phyloP scores from a whole-genome alignment of 2,113 vertebrate genomes.

The Cinclus mexicanus region DNA sequence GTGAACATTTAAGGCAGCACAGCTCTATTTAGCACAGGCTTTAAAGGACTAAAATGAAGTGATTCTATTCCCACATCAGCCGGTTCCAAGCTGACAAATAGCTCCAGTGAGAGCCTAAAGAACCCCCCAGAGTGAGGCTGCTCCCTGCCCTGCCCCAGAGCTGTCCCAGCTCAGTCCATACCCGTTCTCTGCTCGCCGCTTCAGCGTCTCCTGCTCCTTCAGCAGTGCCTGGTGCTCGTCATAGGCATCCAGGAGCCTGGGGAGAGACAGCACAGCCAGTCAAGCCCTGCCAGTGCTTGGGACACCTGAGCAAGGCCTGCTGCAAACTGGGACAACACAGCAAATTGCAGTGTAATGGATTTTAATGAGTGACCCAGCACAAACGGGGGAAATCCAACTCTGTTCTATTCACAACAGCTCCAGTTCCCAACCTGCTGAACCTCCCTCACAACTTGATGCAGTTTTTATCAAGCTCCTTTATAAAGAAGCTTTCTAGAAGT shows the following conservation, averaged over 20 bases:
- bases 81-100: background rate
- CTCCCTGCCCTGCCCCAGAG: background rate
- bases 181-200: conserved; percentile 94
- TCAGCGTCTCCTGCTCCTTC: conserved; percentile 88
- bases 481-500: background rate
- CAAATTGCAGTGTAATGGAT: rapidly evolving
- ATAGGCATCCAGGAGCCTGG: conserved; percentile 88
- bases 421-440: background rate
- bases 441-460: background rate
- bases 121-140: rapidly evolving
- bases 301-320: rapidly evolving
- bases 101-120: rapidly evolving
- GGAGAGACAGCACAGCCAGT: background rate
- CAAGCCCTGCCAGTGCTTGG: rapidly evolving
- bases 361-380: rapidly evolving
- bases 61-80: background rate
- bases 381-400: rapidly evolving
- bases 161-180: background rate
- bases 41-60: rapidly evolving
- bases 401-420: background rate
- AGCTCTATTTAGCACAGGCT: background rate
- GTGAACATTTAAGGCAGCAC: background rate
- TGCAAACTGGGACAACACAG: rapidly evolving
- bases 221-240: conserved; percentile 90
- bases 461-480: background rate